Conservation (phyloP, 2,797 vertebrate species). For the Eospalax fontanierii region DNA sequence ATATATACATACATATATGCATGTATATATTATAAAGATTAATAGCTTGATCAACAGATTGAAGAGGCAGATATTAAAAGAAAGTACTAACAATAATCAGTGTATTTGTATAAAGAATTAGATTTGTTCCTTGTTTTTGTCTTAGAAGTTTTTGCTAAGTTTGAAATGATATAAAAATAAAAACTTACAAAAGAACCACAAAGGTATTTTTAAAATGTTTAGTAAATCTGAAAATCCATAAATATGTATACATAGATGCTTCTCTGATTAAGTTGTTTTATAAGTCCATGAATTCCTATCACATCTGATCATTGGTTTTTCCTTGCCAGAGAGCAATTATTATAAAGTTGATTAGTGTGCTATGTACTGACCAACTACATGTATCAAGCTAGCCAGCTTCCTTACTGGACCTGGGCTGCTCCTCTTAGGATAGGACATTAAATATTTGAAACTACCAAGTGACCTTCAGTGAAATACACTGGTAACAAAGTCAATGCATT, state of each 20-base stretch:
- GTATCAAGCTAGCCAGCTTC: slow-evolving; percentile 55
- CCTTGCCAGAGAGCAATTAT: slow-evolving; percentile 70
- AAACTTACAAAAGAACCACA: not conserved
- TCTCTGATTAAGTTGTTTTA: slow-evolving; percentile 77
- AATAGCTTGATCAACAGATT: not conserved
- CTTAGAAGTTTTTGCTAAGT: not conserved
- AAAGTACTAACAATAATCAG: not conserved
- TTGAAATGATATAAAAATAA: slow-evolving; percentile 45
- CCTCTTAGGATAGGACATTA: slow-evolving; percentile 73
- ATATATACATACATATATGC: no score
- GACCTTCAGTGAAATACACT: slow-evolving; percentile 76
- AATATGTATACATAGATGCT: slow-evolving; percentile 61
- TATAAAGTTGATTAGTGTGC: slow-evolving; percentile 47
- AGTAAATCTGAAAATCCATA: slow-evolving; percentile 48
- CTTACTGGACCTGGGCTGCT: slow-evolving; percentile 23
- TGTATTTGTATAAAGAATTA: slow-evolving; percentile 15
- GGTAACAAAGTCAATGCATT: slow-evolving; percentile 60
- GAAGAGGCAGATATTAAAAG: not conserved
- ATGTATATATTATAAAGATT: not conserved
- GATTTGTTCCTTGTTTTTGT: slow-evolving; percentile 15
- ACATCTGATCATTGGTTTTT: slow-evolving; percentile 66
- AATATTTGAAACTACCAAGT: slow-evolving; percentile 76
- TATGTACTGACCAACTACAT: not conserved
- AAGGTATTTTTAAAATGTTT: not conserved
- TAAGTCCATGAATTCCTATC: slow-evolving; percentile 72